Conservation (phyloP, 37 sponge, comb jelly and placozoan genomes). For the Trichoplax adhaerens region DNA sequence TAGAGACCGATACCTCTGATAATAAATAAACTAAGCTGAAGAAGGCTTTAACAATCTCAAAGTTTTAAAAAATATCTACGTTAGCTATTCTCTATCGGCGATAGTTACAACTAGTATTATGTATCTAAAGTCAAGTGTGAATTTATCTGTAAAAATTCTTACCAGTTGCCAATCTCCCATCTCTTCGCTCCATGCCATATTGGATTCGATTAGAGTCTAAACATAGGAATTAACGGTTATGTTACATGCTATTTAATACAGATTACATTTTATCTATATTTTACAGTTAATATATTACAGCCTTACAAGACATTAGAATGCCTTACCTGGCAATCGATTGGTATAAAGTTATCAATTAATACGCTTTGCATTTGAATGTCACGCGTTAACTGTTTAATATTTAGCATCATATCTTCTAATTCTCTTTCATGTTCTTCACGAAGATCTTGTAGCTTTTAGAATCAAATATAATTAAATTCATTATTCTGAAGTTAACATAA, state of each 20-base stretch:
- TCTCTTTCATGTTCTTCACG: conserved; percentile 60
- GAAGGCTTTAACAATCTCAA: not conserved
- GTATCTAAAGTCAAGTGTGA: not conserved
- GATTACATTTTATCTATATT: no score
- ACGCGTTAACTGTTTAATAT: conserved; percentile 52
- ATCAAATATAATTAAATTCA: not conserved
- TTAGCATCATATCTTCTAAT: conserved; percentile 56
- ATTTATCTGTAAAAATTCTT: not conserved
- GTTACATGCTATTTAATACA: no score
- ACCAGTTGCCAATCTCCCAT: conserved; percentile 96
- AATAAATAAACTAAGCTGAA: no score
- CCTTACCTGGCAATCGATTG: conserved; percentile 61
- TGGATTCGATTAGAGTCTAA: conserved; percentile 44
- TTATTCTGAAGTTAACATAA: no score
- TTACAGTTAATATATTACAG: no score
- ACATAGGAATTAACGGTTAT: not conserved
- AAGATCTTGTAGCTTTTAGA: conserved; percentile 57
- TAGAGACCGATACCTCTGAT: no score
- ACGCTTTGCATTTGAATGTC: conserved; percentile 58
- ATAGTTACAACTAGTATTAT: not conserved
- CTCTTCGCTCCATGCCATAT: conserved; percentile 73
- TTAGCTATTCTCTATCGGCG: not conserved
- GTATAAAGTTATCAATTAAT: conserved; percentile 52
- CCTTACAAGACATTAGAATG: no score
- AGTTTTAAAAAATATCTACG: not conserved